Evolutionary conservation across 2,113 vertebrate genomes (phyloP).

Genomic region (Anarrhichthys ocellatus): DNA sequence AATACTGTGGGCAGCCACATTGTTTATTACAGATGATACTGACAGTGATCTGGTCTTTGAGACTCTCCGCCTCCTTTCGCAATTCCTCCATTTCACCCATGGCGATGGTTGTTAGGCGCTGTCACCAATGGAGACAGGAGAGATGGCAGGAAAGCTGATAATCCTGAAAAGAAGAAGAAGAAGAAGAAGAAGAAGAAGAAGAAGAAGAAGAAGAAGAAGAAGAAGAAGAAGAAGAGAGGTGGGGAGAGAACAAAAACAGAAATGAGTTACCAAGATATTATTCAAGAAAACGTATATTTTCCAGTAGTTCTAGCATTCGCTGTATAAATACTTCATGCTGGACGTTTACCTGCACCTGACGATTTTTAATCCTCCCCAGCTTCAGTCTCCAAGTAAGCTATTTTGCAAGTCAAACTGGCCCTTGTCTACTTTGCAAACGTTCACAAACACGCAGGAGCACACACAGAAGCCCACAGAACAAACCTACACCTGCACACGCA

Average conservation of each 20-base stretch:
- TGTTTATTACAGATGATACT: slow-evolving; percentile 52
- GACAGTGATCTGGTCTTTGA: slow-evolving; percentile 97
- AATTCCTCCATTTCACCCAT: slow-evolving; percentile 98
- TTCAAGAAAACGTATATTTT: background rate
- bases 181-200: background rate
- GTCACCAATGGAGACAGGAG: slow-evolving; percentile 66
- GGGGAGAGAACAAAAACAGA: background rate
- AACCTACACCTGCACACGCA: slow-evolving; percentile 22
- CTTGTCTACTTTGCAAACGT: slow-evolving; percentile 84
- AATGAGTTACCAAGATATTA: background rate
- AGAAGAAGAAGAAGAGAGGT: background rate
- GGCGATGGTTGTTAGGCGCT: slow-evolving; percentile 67
- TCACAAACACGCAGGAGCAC: slow-evolving; percentile 43
- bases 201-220: background rate
- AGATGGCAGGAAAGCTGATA: slow-evolving; percentile 58
- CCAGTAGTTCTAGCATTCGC: background rate
- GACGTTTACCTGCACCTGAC: slow-evolving; percentile 32
- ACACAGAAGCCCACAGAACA: slow-evolving; percentile 58
- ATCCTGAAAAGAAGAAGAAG: slow-evolving; percentile 53
- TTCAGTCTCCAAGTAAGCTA: slow-evolving; percentile 54
- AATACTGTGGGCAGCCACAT: background rate
- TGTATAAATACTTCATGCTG: background rate
- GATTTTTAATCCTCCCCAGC: slow-evolving; percentile 17
- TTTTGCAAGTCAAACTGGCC: slow-evolving; percentile 86
- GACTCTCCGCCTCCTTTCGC: slow-evolving; percentile 93